Evolutionary conservation across 2,113 vertebrate genomes (phyloP), one percentile per base, ranked within the genome.

Genomic region (Mormyrus lacerda): DNA sequence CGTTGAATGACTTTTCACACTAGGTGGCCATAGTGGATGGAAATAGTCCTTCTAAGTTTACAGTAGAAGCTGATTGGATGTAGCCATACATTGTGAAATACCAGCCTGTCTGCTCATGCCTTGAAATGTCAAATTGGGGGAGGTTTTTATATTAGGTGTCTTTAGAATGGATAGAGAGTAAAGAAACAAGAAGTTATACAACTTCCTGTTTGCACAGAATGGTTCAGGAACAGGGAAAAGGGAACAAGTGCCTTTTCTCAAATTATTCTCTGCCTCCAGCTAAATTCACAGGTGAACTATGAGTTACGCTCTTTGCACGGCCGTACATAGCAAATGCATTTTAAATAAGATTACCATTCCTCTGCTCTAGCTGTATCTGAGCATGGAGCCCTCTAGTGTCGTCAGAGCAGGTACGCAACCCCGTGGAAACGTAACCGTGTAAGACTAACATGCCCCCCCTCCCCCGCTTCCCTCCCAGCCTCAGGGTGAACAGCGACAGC

Each of bases 401-500:
- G 0, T 27, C 83, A n/a, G 47, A 85, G 83, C 31, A 58, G 27
- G 5, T 50, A 9, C 4, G 35, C 35, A 39, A 42, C 73, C 11
- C n/a, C 73, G 1, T 6, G 35, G 5, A 19, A 79, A 79, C 6
- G 15, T 35, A 79, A 79, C 73, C 10, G n/a, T 31, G n/a, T 69
- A 27, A 69, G 61, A 69, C n/a, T 69, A 4, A 69, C n/a, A 27
- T 31, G 9, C n/a, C 19, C n/a, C 61, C 19, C 76, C 15, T 5
- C 7, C 15, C 82, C 88, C 55, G 19, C 83, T 6, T 27, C 79
- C 65, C 4, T 79, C 31, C 89, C 93, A 97, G 96, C 87, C 94
- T 97, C 94, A 93, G 96, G 73, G 95, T 96, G 45, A 97, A 97
- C 93, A 97, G 96, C 1, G 97, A 97, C 91, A 95, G 95, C 0